A percentile compares a stretch with the other conserved stretches of the same genome.
Evolutionary conservation across 2,888 invertebrate species (phyloP).

Genomic region (Diplolepis rosae): DNA sequence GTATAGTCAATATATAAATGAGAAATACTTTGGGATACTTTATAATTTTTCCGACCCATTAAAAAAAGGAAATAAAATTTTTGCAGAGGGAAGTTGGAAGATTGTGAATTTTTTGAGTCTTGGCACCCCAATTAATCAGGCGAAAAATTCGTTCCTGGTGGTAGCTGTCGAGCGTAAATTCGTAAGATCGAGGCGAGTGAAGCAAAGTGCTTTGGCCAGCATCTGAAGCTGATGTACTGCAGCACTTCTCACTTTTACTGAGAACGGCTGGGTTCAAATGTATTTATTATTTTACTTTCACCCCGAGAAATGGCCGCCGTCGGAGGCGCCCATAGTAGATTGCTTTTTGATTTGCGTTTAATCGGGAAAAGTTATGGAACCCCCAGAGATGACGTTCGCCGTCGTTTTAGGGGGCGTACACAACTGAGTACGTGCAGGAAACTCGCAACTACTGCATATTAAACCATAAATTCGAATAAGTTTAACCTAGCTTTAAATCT

Average conservation of each 20-base stretch:
- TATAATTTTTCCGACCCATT: too few relatives aligned
- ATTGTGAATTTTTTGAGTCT: too few relatives aligned
- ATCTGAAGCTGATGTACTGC: constrained; percentile 37
- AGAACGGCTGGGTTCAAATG: constrained; percentile 35
- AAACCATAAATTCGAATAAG: constrained; percentile 69
- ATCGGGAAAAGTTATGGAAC: constrained; percentile 71
- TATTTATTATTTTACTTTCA: constrained; percentile 48
- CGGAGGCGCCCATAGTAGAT: constrained; percentile 55
- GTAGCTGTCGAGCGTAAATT: constrained; percentile 37
- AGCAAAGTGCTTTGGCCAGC: constrained; percentile 40
- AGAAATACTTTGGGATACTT: too few relatives aligned
- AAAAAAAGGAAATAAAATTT: too few relatives aligned
- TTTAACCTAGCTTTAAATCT: background rate
- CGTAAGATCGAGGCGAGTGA: constrained; percentile 39
- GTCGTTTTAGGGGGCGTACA: constrained; percentile 46
- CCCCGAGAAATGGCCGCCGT: constrained; percentile 44
- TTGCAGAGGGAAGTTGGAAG: too few relatives aligned
- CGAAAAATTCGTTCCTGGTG: constrained; percentile 22
- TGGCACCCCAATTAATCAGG: too few relatives aligned
- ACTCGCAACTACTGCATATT: constrained; percentile 60
- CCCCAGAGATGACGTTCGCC: constrained; percentile 38
- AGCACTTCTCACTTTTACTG: constrained; percentile 31
- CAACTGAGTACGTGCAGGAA: constrained; percentile 12
- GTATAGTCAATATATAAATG: too few relatives aligned
- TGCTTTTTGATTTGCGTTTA: constrained; percentile 73